Base-by-base conservation (phyloP, 2,888 invertebrate species). In the Phaonia tiefii region DNA sequence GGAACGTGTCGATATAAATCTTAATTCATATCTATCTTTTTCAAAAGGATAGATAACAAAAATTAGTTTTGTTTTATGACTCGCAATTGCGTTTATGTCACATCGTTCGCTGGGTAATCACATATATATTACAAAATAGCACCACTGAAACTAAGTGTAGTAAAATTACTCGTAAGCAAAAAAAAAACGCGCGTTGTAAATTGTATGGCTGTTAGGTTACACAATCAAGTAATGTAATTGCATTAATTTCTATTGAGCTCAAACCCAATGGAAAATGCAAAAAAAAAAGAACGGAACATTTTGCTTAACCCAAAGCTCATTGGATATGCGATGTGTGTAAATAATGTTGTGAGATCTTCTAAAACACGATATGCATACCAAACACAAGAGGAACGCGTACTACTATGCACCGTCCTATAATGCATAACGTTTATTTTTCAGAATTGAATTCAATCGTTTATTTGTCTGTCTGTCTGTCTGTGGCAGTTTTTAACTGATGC, bases 231-330 rank as follows among this genome's bases (percentile, higher is more conserved):
- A 83, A 83, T 83, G 80, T 77, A 85, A 84, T 85, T 84, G 83
- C 84, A 85, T 85, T 85, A 84, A 84, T 83, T 83, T 83, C 83
- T 69, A 67, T 74, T 75, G 49, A 54, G 65, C 26, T 72, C 39
- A 49, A 54, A 15, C 31, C 31, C 31, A 31, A 31, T 42, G 3
- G 44, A 31, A 31, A 31, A 3, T 31, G 31, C 17, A 60, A 74
- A 31, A 66, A 26, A 20, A 31, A 25, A 39, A 17, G 20, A 51
- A 51, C 49, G 1, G 20, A 54, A 11, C 17, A 42, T 56, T 26
- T 31, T 44, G 37, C 20, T 42, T 70, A 70, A 70, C 20, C 20
- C 25, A 51, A 17, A 49, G 31, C 51, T 37, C 60, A 51, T 67
- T 67, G 26, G 60, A 63, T 54, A 63, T 69, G 73, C 51, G 31